Base-by-base conservation (phyloP, 2,113 vertebrate species). In the Seriola quinqueradiata region DNA sequence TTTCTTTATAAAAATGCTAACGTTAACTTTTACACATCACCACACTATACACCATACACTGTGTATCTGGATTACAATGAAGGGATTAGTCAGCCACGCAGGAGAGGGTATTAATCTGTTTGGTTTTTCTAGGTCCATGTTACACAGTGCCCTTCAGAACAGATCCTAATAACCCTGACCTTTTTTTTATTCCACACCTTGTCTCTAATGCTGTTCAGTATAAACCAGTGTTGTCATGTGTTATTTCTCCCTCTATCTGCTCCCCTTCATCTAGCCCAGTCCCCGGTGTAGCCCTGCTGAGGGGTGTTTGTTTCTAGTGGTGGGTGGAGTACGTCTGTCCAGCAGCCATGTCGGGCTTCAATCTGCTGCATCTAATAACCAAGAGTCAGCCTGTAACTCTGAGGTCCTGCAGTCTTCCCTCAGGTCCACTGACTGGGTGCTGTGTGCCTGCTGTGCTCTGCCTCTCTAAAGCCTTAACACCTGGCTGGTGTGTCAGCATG, bases 341-440 rank as follows among this genome's bases (percentile, higher is more conserved):
- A 94, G 95, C 96, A 96, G 96, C 94, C 96, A 99, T 99, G 98
- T 99, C 98, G 93, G 98, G 97, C 93, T 99, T 99, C 97, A 99
- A 99, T 96, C 96, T 99, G 92, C 98, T 99, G 95, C 98, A 99
- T 95, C 97, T 99, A 96, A 96, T 99, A 96, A 97, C 96, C 96
- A 99, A 98, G 96, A 97, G 96, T 96, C 97, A 99, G 96, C 97
- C 98, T 92, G 97, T 97, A 91, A 94, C 97, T 94, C 97, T 97
- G 90, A 96, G 96, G 95, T 94, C 98, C 95, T 99, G 98, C 96
- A 97, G 97, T 93, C 98, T 99, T 92, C 98, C 98, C 95, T 98
- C 98, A 99, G 98, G 98, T 99, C 95, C 89, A 88, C 87, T 85
- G 93, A 96, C 95, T 95, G 96, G 95, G 92, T 96, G 96, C 96